Evolutionary conservation across 2,113 vertebrate genomes (phyloP), one percentile per base, ranked within the genome.

Genomic region (Dolichallabes microphthalmus): DNA sequence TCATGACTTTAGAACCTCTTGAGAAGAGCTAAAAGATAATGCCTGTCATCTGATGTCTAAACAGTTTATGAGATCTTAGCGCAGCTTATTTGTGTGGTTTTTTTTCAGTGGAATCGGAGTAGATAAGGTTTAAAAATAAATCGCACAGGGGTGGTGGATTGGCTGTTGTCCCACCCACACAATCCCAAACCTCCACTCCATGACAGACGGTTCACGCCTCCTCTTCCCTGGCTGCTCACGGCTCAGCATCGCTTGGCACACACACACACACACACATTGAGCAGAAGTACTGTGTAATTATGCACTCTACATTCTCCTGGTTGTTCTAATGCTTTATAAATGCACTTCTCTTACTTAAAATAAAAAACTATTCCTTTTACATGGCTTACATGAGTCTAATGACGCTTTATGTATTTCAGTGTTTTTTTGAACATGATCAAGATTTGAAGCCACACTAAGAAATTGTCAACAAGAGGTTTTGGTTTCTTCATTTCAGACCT

Each of bases 181-280:
- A 69, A 60, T 78, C 74, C 81, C 76, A 60, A 87, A 88, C 86
- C 85, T 86, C 74, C 82, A 86, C 89, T 20, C 74, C 68, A 84
- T 87, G 88, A 86, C 80, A 83, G 58, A 60, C 73, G 27, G 80
- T 78, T 85, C 86, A 87, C 82, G 61, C 89, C 89, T 86, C 85
- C 88, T 81, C 53, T 14, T 75, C 82, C 80, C 75, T 60, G 20
- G 15, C 71, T 69, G 86, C 84, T 88, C 80, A 50, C 73, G 73
- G 86, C 86, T 64, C 79, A 82, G 87, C 84, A 82, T 60, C 58
- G 39, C 32, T 80, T 86, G 82, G 81, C 87, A 57, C 39, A 20
- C 30, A 19, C 50, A 58, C 60, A 61, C 73, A 66, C 68, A 83
- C 86, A 79, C 22, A 30, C 66, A 78, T 1, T 32, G 39, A 82